Conservation (phyloP, 2,113 vertebrate genomes). For the Megalops atlanticus region DNA sequence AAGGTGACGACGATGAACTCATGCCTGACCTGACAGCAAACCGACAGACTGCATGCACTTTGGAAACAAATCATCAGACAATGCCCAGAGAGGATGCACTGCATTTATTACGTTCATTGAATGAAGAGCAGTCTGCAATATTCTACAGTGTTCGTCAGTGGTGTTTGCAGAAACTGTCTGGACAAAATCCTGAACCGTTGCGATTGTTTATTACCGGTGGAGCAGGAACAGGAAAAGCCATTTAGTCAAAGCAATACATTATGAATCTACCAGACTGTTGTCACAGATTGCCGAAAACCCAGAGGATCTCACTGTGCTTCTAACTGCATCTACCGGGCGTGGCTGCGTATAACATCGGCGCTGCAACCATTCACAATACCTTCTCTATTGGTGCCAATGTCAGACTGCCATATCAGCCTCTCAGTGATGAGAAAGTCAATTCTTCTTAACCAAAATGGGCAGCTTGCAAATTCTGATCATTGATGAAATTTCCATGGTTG, state of each 20-base stretch:
- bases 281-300: too few species aligned
- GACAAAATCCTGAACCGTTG: constrained; percentile 25
- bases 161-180: constrained; percentile 22
- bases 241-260: constrained; percentile 9
- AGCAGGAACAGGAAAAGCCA: constrained; percentile 8
- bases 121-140: constrained; percentile 4
- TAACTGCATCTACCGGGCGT: too few species aligned
- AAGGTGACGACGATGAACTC: too few species aligned
- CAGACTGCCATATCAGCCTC: not conserved
- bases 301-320: too few species aligned
- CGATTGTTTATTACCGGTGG: constrained; percentile 19
- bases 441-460: constrained; percentile 10
- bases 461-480: constrained; percentile 2
- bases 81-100: constrained; percentile 14
- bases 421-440: constrained; percentile 18
- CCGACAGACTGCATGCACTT: too few species aligned
- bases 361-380: constrained; percentile 15
- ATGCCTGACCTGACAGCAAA: too few species aligned
- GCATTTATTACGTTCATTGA: constrained; percentile 12
- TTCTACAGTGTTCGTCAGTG: constrained; percentile 17
- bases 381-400: constrained; percentile 8
- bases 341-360: constrained; percentile 24
- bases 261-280: too few species aligned
- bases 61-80: too few species aligned
- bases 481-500: constrained; percentile 40